A percentile compares a stretch with the other conserved stretches of the same genome.
Evolutionary conservation across 1,140 invertebrate genomes (phyloP).

Genomic region (Drosophila prosaltans): DNA sequence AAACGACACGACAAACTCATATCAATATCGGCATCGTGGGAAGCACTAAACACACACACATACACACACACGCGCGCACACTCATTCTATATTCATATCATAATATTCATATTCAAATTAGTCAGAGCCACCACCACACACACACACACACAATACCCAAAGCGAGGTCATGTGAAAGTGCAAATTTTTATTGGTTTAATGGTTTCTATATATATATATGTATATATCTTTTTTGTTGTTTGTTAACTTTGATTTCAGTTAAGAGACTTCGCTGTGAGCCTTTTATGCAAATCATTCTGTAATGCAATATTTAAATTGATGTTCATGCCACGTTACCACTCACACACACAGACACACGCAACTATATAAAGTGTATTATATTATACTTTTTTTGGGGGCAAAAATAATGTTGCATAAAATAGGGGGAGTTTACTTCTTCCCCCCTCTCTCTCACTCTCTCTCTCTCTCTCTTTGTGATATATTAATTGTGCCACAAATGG

Average conservation of each 20-base stretch:
- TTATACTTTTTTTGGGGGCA: constrained; percentile 1
- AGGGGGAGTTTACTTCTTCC: too few relatives aligned
- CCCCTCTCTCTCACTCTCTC: too few relatives aligned
- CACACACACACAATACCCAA: constrained; percentile 14
- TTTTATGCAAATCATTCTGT: constrained; percentile 79
- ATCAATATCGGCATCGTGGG: constrained; percentile 70
- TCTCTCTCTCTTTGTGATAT: too few relatives aligned
- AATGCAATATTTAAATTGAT: constrained; percentile 81
- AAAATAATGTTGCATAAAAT: not conserved
- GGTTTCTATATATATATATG: constrained; percentile 28
- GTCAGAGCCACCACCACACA: constrained; percentile 38
- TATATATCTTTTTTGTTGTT: constrained; percentile 38
- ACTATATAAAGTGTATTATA: constrained; percentile 13
- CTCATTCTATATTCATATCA: constrained; percentile 10
- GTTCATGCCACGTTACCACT: constrained; percentile 53
- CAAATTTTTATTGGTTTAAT: constrained; percentile 77
- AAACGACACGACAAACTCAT: constrained; percentile 34
- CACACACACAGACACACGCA: constrained; percentile 42
- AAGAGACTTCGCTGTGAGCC: constrained; percentile 34
- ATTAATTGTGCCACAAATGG: too few relatives aligned
- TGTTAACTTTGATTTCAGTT: constrained; percentile 47
- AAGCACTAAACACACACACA: constrained; percentile 50
- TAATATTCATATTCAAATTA: constrained; percentile 66
- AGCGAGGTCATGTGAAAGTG: constrained; percentile 76
- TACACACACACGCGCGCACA: constrained; percentile 19